phyloP scores from a whole-genome alignment of 2,113 vertebrate genomes.

The Sinocyclocheilus grahami region DNA sequence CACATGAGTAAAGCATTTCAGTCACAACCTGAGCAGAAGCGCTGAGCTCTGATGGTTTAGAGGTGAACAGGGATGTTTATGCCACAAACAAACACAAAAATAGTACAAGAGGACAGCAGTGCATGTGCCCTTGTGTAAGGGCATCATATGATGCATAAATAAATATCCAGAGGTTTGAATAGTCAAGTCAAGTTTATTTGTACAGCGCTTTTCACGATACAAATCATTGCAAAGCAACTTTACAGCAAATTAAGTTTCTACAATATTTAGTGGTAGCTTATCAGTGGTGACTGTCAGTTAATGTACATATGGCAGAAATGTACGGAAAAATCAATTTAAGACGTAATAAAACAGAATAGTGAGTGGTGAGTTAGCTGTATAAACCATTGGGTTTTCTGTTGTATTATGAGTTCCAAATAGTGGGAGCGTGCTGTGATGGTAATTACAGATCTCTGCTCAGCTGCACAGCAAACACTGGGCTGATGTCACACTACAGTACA shows the following conservation, averaged over 20 bases:
- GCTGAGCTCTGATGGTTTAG: slow-evolving; percentile 9
- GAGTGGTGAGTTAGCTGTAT: slow-evolving; percentile 23
- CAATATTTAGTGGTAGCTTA: no score
- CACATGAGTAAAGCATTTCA: not conserved
- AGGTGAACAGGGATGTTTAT: slow-evolving; percentile 12
- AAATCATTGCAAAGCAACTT: no score
- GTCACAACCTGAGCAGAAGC: slow-evolving; percentile 9
- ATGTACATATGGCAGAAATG: no score
- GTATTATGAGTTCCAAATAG: slow-evolving; percentile 2
- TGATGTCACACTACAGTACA: slow-evolving; percentile 27
- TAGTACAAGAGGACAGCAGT: not conserved
- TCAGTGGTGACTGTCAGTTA: no score
- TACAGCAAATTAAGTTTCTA: no score
- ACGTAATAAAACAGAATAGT: not conserved
- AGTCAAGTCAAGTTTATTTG: not conserved
- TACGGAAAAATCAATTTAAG: no score
- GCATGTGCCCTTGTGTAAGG: not conserved
- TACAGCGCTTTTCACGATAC: no score
- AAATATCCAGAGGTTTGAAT: slow-evolving; percentile 18
- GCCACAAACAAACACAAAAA: slow-evolving; percentile 19
- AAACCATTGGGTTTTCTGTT: slow-evolving; percentile 4
- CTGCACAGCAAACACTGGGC: slow-evolving; percentile 16
- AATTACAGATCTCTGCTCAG: slow-evolving; percentile 40
- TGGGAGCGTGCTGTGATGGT: slow-evolving; percentile 29
- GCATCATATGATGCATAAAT: slow-evolving; percentile 20